Evolutionary conservation across 2,113 vertebrate genomes (phyloP).

Genomic region (Microtus pennsylvanicus): DNA sequence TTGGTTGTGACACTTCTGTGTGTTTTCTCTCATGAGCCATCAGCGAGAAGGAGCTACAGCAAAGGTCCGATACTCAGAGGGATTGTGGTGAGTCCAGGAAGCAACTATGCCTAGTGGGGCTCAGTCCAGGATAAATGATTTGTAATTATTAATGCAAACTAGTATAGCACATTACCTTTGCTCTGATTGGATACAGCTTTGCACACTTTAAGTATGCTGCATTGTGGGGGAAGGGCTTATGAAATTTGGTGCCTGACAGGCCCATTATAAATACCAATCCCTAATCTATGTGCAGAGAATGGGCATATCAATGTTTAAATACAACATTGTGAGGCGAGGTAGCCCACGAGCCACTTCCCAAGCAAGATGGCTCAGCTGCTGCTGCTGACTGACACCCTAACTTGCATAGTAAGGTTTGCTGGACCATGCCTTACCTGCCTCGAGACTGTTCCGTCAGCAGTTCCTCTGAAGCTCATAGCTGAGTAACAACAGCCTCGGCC

Average conservation of each 20-base stretch:
- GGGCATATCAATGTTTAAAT: neutral
- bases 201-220: neutral
- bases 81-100: conserved; percentile 35
- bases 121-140: conserved; percentile 67
- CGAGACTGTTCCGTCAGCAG: neutral
- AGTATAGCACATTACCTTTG: conserved; percentile 33
- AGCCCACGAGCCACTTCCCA: neutral
- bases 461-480: neutral
- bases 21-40: conserved; percentile 60
- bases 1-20: conserved; percentile 18
- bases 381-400: neutral
- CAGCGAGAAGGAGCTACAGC: conserved; percentile 34
- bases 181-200: conserved; percentile 58
- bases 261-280: neutral
- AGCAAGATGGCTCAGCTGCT: neutral
- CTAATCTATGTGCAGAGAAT: neutral
- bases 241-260: neutral
- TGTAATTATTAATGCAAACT: conserved; percentile 41
- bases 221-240: neutral
- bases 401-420: neutral
- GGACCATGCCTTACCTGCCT: neutral
- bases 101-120: conserved; percentile 50
- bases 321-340: neutral
- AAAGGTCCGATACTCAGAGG: conserved; percentile 31
- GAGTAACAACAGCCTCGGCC: neutral